Percentiles rank a stretch among this genome's conserved stretches.
Conservation (phyloP, 2,113 vertebrate species). For the Semnornis frantzii region DNA sequence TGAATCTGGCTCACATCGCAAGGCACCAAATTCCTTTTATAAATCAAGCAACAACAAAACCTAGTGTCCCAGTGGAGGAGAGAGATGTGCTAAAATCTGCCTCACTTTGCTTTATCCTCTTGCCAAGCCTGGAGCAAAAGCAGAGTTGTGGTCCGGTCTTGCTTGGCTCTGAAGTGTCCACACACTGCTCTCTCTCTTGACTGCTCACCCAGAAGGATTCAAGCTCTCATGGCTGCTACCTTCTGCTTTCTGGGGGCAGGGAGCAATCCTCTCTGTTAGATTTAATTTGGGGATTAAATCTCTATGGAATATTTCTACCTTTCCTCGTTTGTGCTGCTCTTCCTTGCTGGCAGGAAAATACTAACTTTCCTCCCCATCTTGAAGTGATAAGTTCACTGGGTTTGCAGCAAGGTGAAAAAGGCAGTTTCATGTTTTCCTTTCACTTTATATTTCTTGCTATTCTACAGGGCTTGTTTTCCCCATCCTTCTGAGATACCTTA, state of each 20-base stretch:
- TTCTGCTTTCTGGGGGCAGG: background rate
- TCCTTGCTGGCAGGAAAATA: background rate
- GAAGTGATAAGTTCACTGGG: background rate
- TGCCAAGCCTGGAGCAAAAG: conserved; percentile 21
- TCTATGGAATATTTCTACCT: background rate
- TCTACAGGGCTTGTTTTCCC: background rate
- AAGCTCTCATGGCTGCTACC: background rate
- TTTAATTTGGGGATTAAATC: conserved; percentile 34
- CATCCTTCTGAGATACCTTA: background rate
- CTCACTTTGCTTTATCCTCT: conserved; percentile 20
- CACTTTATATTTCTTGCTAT: background rate
- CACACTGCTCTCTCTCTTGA: background rate
- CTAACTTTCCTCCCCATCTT: background rate
- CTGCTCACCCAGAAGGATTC: background rate
- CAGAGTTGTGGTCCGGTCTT: background rate
- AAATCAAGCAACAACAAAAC: conserved; percentile 8
- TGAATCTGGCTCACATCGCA: background rate
- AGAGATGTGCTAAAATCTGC: background rate
- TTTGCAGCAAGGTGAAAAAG: background rate
- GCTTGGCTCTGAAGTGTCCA: background rate
- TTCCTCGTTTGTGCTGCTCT: background rate
- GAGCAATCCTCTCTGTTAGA: background rate
- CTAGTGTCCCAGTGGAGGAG: background rate
- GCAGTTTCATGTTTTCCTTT: background rate
- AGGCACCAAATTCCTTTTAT: background rate